Evolutionary conservation across 2,113 vertebrate genomes (phyloP), one percentile per base, ranked within the genome.

Genomic region (Pogonocichla stellata): DNA sequence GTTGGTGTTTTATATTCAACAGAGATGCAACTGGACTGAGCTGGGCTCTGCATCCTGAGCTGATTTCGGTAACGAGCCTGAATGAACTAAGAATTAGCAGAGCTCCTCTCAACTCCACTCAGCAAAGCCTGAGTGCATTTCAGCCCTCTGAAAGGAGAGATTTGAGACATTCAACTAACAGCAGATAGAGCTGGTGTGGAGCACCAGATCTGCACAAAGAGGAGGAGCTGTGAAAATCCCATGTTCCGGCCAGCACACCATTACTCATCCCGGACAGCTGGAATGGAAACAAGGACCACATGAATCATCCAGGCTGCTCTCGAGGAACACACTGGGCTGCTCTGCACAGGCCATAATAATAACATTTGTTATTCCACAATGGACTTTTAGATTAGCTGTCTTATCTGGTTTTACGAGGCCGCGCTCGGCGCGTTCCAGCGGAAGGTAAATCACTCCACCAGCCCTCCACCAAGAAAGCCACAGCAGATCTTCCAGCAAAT

Each of bases 1-100:
- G 29, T 34, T 6, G 2, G 72, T 64, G 87, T 94, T 95, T 96
- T 90, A 75, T 61, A 95, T 91, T 90, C 90, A 80, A 47, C 10
- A 71, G 75, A 95, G 86, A 60, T 45, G 31, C 78, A 96, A 94
- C 57, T 79, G 92, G 58, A 92, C 65, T 78, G 84, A 81, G 89
- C 56, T 90, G 90, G 70, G 84, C 42, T 74, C 90, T 78, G 72
- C 80, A 84, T 26, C 75, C 57, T 16, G 4, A 88, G 72, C 62
- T 62, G 81, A 71, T 80, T 90, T 93, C 38, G 61, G 40, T 28
- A 96, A 95, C 0, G 6, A 95, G 47, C 50, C 40, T 11, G 19
- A 83, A 62, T 8, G 8, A 71, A 48, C 23, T 13, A n/a, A 57
- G 65, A 88, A 95, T 71, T 58, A 95, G 43, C 36, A 90, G 74